Evolutionary conservation across 2,888 invertebrate genomes (phyloP).

Genomic region (Ectemnius continuus): DNA sequence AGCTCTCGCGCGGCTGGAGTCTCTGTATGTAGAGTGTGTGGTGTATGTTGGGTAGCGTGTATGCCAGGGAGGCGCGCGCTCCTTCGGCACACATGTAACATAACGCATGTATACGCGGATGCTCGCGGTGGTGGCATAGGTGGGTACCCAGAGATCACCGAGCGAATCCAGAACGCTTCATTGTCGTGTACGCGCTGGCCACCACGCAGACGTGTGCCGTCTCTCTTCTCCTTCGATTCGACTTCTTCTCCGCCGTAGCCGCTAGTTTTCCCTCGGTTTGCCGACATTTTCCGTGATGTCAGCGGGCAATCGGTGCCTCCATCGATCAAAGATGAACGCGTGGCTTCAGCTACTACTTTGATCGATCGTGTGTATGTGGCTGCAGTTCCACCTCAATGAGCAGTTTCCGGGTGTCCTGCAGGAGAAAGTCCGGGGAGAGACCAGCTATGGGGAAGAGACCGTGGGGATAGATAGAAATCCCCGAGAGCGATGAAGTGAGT

Average conservation of each 20-base stretch:
- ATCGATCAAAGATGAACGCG: too few species aligned
- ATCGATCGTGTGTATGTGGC: background rate
- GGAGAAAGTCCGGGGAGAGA: background rate
- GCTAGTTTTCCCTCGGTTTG: background rate
- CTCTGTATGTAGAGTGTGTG: background rate
- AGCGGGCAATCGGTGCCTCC: background rate
- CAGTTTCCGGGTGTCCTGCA: background rate
- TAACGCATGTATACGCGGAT: slow-evolving; percentile 20
- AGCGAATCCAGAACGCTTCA: slow-evolving; percentile 65
- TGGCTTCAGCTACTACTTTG: too few species aligned
- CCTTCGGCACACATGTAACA: slow-evolving; percentile 4
- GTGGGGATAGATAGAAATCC: background rate
- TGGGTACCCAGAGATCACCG: slow-evolving; percentile 52
- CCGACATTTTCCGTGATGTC: background rate
- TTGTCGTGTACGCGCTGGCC: slow-evolving; percentile 55
- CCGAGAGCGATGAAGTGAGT: slow-evolving; percentile 2
- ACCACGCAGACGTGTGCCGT: slow-evolving; percentile 48
- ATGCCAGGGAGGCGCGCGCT: slow-evolving; percentile 14
- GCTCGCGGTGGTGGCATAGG: slow-evolving; percentile 48
- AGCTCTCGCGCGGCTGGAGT: slow-evolving; percentile 14
- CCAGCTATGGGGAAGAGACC: background rate
- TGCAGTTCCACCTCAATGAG: background rate
- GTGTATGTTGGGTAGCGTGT: slow-evolving; percentile 1
- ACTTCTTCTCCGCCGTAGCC: slow-evolving; percentile 25
- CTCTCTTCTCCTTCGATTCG: slow-evolving; percentile 48